These are phyloP conservation scores for Leucania comma DNA, from an alignment of 2,888 invertebrate genomes.

Conservation along the genomic window DNA sequence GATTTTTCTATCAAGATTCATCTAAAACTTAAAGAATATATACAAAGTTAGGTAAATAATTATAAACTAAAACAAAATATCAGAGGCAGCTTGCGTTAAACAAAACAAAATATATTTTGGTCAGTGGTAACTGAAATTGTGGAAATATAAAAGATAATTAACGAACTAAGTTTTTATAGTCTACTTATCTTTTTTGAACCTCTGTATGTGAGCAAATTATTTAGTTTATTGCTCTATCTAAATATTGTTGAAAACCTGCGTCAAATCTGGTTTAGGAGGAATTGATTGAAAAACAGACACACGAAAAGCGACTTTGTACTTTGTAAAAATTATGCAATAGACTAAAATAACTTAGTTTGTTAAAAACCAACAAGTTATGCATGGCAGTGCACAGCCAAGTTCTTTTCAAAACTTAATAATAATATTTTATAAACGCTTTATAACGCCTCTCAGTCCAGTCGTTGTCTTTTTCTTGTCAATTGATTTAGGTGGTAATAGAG, in stretches of 20 bases:
- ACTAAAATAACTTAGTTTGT: too few relatives aligned
- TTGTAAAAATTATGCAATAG: too few relatives aligned
- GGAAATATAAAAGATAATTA: background rate
- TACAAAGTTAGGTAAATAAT: background rate
- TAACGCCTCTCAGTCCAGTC: background rate
- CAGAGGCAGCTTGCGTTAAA: constrained; percentile 28
- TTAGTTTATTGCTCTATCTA: too few relatives aligned
- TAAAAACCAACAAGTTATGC: background rate
- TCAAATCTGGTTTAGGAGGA: too few relatives aligned
- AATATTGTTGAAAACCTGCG: too few relatives aligned
- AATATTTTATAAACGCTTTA: background rate
- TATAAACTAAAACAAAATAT: constrained; percentile 23
- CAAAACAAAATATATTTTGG: constrained; percentile 11
- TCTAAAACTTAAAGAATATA: constrained; percentile 54
- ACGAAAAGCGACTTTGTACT: too few relatives aligned
- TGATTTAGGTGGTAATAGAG: background rate
- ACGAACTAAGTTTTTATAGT: background rate
- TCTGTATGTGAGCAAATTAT: too few relatives aligned
- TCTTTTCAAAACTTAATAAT: background rate
- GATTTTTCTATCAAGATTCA: constrained; percentile 48
- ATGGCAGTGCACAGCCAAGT: constrained; percentile 29
- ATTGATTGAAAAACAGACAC: too few relatives aligned
- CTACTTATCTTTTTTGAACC: too few relatives aligned
- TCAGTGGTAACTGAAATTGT: constrained; percentile 19
- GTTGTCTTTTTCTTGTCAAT: background rate